phyloP scores from a whole-genome alignment of 2,113 vertebrate genomes.

The Gymnobelideus leadbeateri region DNA sequence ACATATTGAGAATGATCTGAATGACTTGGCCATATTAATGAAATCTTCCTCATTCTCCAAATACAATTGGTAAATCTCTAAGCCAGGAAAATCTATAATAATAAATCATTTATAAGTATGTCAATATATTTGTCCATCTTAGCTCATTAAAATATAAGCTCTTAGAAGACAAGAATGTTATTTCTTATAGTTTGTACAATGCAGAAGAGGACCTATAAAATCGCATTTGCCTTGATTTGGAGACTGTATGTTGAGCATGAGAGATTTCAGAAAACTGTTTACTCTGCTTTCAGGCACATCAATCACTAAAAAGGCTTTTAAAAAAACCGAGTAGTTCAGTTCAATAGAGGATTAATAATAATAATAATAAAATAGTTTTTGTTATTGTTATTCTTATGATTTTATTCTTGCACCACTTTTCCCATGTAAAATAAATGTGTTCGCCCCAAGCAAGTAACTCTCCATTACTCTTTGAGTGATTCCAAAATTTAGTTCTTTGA shows the following conservation, averaged over 20 bases:
- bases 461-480: background rate
- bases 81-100: background rate
- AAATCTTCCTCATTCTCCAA: background rate
- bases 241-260: too few species aligned
- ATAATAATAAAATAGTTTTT: background rate
- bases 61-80: background rate
- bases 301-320: background rate
- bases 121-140: background rate
- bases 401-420: background rate
- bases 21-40: background rate
- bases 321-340: background rate
- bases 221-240: too few species aligned
- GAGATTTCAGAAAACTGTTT: background rate
- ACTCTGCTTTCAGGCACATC: background rate
- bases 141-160: background rate
- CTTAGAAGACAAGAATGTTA: background rate
- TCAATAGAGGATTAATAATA: background rate
- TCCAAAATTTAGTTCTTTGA: background rate
- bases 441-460: background rate
- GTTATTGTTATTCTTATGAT: background rate
- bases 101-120: background rate
- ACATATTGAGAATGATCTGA: background rate
- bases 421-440: background rate
- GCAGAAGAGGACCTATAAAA: background rate
- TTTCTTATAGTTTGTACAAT: background rate